Conservation (phyloP, 2,797 vertebrate genomes). For the Falco biarmicus region DNA sequence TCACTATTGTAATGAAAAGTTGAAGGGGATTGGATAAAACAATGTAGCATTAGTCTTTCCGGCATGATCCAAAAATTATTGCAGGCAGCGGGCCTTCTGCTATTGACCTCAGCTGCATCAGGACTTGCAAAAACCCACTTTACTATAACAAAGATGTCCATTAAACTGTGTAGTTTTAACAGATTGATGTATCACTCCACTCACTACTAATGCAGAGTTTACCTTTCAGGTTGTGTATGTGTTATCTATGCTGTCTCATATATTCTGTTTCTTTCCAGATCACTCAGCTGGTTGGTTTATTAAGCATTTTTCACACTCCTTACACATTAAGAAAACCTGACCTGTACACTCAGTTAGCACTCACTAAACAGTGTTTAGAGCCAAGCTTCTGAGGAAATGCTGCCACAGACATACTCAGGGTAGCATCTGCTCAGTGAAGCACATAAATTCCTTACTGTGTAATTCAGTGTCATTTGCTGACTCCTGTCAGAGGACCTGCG, state of each 20-base stretch:
- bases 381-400: background rate
- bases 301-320: background rate
- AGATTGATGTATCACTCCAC: background rate
- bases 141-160: background rate
- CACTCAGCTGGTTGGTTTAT: background rate
- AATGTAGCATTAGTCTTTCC: background rate
- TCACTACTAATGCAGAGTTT: background rate
- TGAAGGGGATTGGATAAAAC: conserved; percentile 28
- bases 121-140: background rate
- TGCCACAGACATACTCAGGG: background rate
- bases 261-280: background rate
- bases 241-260: background rate
- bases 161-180: background rate
- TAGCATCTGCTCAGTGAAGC: background rate
- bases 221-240: background rate
- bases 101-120: background rate
- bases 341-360: background rate
- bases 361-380: background rate
- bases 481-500: background rate
- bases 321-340: background rate
- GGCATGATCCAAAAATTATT: background rate
- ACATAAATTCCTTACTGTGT: background rate
- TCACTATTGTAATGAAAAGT: conserved; percentile 27
- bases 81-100: background rate
- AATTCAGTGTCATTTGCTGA: background rate